These are phyloP conservation scores for Cheilosia variabilis DNA, from an alignment of 2,888 invertebrate genomes.

Conservation along the genomic window DNA sequence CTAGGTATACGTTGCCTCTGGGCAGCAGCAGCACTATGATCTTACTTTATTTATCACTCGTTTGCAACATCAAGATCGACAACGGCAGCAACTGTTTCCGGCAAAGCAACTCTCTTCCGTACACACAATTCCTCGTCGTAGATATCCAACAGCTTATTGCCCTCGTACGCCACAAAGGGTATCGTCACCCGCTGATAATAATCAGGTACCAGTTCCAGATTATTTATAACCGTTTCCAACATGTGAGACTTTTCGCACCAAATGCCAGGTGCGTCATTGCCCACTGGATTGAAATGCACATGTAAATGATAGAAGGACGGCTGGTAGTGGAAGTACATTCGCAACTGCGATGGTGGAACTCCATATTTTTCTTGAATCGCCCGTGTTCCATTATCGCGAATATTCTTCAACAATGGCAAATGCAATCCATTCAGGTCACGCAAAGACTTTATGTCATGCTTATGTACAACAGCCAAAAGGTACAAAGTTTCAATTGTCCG, in stretches of 20 bases:
- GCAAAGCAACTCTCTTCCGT: slow-evolving; percentile 9
- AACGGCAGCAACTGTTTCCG: background rate
- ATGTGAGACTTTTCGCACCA: slow-evolving; percentile 94
- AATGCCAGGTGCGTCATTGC: slow-evolving; percentile 92
- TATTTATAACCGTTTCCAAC: slow-evolving; percentile 94
- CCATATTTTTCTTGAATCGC: slow-evolving; percentile 91
- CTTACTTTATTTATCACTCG: slow-evolving; percentile 16
- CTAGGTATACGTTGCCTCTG: background rate
- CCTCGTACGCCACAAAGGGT: slow-evolving; percentile 91
- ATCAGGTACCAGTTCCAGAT: slow-evolving; percentile 91
- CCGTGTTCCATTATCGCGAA: slow-evolving; percentile 89
- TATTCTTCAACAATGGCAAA: slow-evolving; percentile 92
- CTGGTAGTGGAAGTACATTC: slow-evolving; percentile 96
- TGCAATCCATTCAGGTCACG: slow-evolving; percentile 92
- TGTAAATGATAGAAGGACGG: slow-evolving; percentile 99
- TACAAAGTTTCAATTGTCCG: slow-evolving; percentile 90
- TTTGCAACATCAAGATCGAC: background rate
- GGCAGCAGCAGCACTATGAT: background rate
- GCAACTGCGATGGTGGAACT: slow-evolving; percentile 88
- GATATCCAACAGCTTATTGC: slow-evolving; percentile 88
- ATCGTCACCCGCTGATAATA: slow-evolving; percentile 94
- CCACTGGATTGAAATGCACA: slow-evolving; percentile 94
- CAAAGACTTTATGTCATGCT: slow-evolving; percentile 90
- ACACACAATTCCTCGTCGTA: slow-evolving; percentile 83
- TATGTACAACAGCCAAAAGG: slow-evolving; percentile 91